phyloP scores from a whole-genome alignment of 2,888 invertebrate species.

The Chironomus riparius region DNA sequence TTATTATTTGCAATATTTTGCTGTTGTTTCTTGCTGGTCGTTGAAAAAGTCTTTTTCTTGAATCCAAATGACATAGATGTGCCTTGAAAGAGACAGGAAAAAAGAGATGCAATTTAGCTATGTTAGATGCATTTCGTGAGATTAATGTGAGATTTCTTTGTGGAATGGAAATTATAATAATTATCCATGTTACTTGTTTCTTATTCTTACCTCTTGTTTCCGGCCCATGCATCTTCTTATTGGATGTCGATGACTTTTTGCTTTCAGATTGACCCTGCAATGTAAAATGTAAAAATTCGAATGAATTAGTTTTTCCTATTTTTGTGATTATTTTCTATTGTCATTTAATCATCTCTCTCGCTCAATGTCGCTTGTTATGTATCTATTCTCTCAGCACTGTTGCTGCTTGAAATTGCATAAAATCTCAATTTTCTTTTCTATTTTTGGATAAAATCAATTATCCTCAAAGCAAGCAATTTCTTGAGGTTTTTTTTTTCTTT shows the following conservation, averaged over 20 bases:
- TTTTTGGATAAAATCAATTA: conserved; percentile 12
- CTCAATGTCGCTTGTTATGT: too few species aligned
- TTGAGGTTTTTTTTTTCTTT: too few species aligned
- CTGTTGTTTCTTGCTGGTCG: conserved; percentile 41
- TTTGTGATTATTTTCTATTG: too few species aligned
- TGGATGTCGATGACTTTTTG: conserved; percentile 31
- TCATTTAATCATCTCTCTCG: too few species aligned
- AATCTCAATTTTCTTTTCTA: background rate
- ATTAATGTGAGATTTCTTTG: background rate
- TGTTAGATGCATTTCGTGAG: background rate
- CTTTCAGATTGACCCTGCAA: conserved; percentile 43
- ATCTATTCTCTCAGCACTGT: too few species aligned
- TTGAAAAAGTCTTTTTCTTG: conserved; percentile 48
- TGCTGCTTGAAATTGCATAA: background rate
- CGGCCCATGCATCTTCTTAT: conserved; percentile 30
- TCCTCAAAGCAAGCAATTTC: background rate
- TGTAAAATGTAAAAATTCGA: conserved; percentile 26
- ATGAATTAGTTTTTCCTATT: too few species aligned
- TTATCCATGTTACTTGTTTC: too few species aligned
- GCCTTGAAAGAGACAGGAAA: conserved; percentile 40
- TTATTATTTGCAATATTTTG: conserved; percentile 39
- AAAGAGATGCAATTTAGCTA: background rate
- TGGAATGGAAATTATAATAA: background rate
- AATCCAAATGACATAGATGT: conserved; percentile 80
- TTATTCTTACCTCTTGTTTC: conserved; percentile 36